phyloP scores from a whole-genome alignment of 1,140 invertebrate genomes.

The Telenomus remus region DNA sequence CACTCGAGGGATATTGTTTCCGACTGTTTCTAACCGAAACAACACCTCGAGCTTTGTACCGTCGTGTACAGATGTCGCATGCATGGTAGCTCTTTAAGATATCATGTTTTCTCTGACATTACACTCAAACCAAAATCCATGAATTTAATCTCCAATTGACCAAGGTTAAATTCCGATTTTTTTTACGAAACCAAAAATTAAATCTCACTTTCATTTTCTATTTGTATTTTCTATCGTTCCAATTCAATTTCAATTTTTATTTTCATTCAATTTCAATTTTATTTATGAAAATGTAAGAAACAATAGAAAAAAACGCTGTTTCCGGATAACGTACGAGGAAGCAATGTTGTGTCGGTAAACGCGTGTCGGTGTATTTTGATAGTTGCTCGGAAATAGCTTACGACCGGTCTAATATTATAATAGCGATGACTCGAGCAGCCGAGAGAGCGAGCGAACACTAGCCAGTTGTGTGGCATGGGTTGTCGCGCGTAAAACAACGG shows the following conservation, averaged over 20 bases:
- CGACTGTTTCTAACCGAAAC: constrained; percentile 56
- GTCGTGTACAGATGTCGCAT: constrained; percentile 26
- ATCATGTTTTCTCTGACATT: too few relatives aligned
- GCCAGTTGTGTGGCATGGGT: constrained; percentile 27
- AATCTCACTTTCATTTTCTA: too few relatives aligned
- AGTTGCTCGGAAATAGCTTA: constrained; percentile 71
- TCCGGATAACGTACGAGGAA: constrained; percentile 37
- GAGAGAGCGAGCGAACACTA: constrained; percentile 39
- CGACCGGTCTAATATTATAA: constrained; percentile 71
- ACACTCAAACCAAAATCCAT: too few relatives aligned
- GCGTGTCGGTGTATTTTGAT: constrained; percentile 70
- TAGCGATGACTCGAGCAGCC: constrained; percentile 65
- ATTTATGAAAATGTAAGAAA: too few relatives aligned
- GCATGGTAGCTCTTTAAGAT: neutral
- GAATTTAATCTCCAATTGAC: too few relatives aligned
- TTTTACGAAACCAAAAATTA: too few relatives aligned
- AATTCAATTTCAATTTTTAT: too few relatives aligned
- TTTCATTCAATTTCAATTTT: too few relatives aligned
- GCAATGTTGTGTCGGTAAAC: constrained; percentile 39
- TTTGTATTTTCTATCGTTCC: too few relatives aligned
- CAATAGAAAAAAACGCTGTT: too few relatives aligned
- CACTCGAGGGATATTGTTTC: constrained; percentile 64
- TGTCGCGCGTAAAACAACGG: constrained; percentile 45
- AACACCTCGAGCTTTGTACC: constrained; percentile 50
- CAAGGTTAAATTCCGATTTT: too few relatives aligned